Percentiles rank a stretch among this genome's conserved stretches.
Conservation (phyloP, 37 sponge, comb jelly and placozoan genomes). For the Halichondria panicea region DNA sequence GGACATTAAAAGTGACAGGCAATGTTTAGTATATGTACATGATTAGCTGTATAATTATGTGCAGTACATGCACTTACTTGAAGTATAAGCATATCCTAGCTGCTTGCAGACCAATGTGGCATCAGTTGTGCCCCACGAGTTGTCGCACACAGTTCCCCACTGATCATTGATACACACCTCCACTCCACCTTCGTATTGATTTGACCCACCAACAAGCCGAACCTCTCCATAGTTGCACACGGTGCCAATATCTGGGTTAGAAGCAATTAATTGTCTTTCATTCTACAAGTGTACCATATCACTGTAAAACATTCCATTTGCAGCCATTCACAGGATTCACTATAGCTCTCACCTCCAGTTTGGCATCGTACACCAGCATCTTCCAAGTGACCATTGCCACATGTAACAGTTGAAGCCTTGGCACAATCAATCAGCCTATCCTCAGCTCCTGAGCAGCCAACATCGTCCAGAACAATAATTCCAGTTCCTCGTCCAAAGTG, state of each 20-base stretch:
- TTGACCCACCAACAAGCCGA: not conserved
- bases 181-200: not conserved
- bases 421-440: not conserved
- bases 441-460: not conserved
- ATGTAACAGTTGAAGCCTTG: not conserved
- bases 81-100: not conserved
- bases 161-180: too few species aligned
- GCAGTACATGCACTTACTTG: too few species aligned
- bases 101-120: constrained; percentile 1
- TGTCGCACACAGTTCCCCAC: not conserved
- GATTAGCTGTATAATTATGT: too few species aligned
- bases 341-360: too few species aligned
- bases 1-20: too few species aligned
- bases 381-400: not conserved
- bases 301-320: too few species aligned
- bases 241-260: not conserved
- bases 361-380: constrained; percentile 12
- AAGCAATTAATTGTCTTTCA: too few species aligned
- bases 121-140: not conserved
- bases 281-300: too few species aligned
- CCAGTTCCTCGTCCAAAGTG: constrained; percentile 3
- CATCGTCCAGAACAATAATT: not conserved
- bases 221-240: not conserved
- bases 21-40: too few species aligned
- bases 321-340: too few species aligned